phyloP scores from a whole-genome alignment of 2,113 vertebrate species.

The Psophia crepitans region DNA sequence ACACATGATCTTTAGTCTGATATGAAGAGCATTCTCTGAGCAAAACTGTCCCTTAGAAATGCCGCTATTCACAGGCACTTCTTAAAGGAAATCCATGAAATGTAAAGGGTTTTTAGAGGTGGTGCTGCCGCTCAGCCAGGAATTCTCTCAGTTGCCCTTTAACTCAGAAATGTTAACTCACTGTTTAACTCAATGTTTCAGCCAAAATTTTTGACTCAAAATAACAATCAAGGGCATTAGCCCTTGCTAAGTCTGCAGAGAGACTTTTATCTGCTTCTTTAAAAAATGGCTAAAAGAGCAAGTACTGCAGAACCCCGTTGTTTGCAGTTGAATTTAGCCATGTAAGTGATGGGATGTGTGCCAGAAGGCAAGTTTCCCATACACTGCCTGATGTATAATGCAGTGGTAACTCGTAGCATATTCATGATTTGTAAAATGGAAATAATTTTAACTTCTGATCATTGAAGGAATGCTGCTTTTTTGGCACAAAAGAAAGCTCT shows the following conservation, averaged over 20 bases:
- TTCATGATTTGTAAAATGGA: neutral
- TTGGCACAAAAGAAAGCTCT: neutral
- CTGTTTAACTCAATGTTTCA: neutral
- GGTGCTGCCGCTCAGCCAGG: neutral
- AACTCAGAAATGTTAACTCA: neutral
- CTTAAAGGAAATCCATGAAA: neutral
- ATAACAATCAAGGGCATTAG: neutral
- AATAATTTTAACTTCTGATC: neutral
- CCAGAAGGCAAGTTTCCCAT: neutral
- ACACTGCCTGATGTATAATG: neutral
- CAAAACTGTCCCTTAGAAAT: neutral
- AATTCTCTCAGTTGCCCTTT: neutral
- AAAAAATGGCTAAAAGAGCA: neutral
- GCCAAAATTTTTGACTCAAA: neutral
- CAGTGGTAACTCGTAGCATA: neutral
- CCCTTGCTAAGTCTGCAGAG: neutral
- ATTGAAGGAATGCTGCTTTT: neutral
- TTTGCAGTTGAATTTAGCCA: neutral
- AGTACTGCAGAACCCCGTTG: neutral
- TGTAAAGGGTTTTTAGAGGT: neutral
- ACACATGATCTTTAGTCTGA: neutral
- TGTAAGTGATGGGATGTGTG: neutral
- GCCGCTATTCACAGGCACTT: neutral
- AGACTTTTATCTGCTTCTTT: neutral
- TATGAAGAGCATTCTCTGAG: neutral